phyloP scores from a whole-genome alignment of 2,113 vertebrate species.

The Toxostoma redivivum region DNA sequence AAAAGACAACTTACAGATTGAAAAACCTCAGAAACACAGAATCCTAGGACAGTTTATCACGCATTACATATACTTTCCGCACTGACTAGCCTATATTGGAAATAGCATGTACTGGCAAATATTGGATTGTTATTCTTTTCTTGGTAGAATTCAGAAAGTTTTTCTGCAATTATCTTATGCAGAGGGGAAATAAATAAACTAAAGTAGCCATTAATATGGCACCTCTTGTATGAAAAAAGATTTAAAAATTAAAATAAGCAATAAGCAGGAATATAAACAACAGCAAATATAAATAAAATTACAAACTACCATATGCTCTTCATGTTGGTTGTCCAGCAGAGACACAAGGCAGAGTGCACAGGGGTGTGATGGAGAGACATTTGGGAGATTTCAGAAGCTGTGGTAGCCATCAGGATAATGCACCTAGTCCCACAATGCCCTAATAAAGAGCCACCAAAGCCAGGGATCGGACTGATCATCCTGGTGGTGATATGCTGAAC shows the following conservation, averaged over 20 bases:
- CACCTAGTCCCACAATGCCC: background rate
- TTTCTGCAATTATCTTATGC: background rate
- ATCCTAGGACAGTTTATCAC: background rate
- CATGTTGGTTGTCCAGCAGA: background rate
- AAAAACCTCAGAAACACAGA: background rate
- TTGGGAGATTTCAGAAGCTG: background rate
- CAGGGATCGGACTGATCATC: background rate
- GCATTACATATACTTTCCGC: background rate
- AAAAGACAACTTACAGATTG: background rate
- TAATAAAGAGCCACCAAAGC: background rate
- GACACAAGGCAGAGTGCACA: background rate
- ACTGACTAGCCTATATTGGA: background rate
- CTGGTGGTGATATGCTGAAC: rapidly evolving
- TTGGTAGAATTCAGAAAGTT: background rate
- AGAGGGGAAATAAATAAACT: background rate
- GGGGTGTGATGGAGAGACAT: background rate
- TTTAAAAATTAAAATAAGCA: background rate
- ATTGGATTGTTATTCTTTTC: background rate
- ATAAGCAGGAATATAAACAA: background rate
- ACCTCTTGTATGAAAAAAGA: background rate
- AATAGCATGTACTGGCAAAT: background rate
- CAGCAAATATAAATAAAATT: background rate
- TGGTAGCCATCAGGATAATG: background rate
- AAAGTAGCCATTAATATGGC: background rate
- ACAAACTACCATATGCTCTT: background rate